phyloP scores from a whole-genome alignment of 2,797 vertebrate genomes.

The Cyprinodon diabolis region DNA sequence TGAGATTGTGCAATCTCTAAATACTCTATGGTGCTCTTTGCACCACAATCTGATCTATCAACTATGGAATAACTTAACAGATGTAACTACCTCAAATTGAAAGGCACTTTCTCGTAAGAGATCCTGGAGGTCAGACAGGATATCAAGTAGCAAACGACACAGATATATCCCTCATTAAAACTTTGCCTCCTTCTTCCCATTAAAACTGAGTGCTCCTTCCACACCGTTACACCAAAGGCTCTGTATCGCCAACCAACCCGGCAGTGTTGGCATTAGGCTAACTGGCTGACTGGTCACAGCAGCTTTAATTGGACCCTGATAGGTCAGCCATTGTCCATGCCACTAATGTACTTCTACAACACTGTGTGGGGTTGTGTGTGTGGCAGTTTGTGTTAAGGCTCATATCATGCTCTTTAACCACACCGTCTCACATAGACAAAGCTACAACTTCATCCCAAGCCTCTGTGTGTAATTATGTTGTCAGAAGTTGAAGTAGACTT shows the following conservation, averaged over 20 bases:
- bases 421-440: conserved; percentile 54
- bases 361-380: conserved; percentile 8
- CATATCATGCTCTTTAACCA: conserved; percentile 64
- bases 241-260: conserved; percentile 47
- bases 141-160: conserved; percentile 36
- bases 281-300: conserved; percentile 66
- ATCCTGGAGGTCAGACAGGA: conserved; percentile 53
- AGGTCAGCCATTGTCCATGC: conserved; percentile 68
- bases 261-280: conserved; percentile 49
- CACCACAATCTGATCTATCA: conserved; percentile 37
- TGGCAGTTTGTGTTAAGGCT: conserved; percentile 17
- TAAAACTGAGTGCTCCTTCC: conserved; percentile 56
- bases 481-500: conserved; percentile 64
- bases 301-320: conserved; percentile 72
- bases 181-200: conserved; percentile 53
- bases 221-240: conserved; percentile 47
- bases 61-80: conserved; percentile 32
- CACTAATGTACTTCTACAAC: conserved; percentile 63
- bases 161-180: conserved; percentile 65
- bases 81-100: conserved; percentile 55
- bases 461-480: conserved; percentile 71
- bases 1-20: background rate
- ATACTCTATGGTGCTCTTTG: background rate
- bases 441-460: conserved; percentile 68
- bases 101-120: conserved; percentile 47